Base-by-base conservation (phyloP, 1,140 invertebrate genomes). In the Cyrtorhinus lividipennis region DNA sequence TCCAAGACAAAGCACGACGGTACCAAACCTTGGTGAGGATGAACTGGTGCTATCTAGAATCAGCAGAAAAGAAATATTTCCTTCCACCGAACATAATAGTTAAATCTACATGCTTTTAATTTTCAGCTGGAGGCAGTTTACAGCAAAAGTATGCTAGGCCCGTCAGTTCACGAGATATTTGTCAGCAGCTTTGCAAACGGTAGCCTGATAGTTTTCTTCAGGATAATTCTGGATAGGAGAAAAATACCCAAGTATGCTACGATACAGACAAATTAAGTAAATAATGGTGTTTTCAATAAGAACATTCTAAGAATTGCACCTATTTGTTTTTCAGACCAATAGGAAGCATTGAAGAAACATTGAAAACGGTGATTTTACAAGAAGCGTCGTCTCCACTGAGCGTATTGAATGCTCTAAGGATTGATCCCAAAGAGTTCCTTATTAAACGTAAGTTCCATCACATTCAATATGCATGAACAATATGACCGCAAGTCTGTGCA, bases 181-280 rank as follows among this genome's bases (percentile, higher is more conserved):
- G 80, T 88, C 64, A 81, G 83, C 26, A 80, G 79, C 69, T 86
- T 88, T 69, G 81, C 83, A 22, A 83, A 83, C 66, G 79, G 82
- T 61, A 78, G 80, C 60, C 71, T 86, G n/a, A 81, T 85, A 65
- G 82, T 88, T 10, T 84, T 84, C 73, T 89, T 87, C 73, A 81
- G 79, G 73, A 68, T 89, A 10, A 82, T 84, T 65, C 74, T 88
- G 20, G 85, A 89, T 71, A 77, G 83, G 68, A 82, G 83, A 77
- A 86, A 87, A 80, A 78, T 87, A 68, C 81, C 83, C 2, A 81
- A 78, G 79, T 82, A 74, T 67, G 71, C 70, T 27, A n/a, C n/a
- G n/a, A n/a, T n/a, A n/a, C n/a, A n/a, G n/a, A n/a, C n/a, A n/a
- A n/a, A n/a, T n/a, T n/a, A n/a, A n/a, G n/a, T n/a, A n/a, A n/a